A percentile compares a stretch with the other conserved stretches of the same genome.
These are phyloP conservation scores for Columbina picui DNA, from an alignment of 2,113 vertebrate genomes.

Conservation along the genomic window DNA sequence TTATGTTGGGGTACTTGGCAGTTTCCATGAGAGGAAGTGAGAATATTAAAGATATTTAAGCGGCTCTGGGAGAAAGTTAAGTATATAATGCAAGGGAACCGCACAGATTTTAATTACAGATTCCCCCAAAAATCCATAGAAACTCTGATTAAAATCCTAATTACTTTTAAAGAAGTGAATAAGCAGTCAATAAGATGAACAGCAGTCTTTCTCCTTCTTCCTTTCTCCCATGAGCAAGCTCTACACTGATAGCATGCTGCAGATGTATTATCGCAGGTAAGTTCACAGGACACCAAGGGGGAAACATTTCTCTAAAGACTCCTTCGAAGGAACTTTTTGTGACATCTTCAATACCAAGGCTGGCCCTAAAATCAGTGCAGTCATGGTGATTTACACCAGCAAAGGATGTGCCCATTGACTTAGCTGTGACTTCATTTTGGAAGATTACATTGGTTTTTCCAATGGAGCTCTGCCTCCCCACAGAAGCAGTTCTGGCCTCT, in stretches of 20 bases:
- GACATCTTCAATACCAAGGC: background rate
- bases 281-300: background rate
- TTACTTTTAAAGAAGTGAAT: slow-evolving; percentile 73
- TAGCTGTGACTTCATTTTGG: background rate
- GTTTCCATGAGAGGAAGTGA: slow-evolving; percentile 30
- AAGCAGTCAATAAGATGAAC: slow-evolving; percentile 69
- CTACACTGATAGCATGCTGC: background rate
- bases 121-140: slow-evolving; percentile 71
- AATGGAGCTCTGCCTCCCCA: background rate
- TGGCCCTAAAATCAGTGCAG: background rate
- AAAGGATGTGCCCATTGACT: background rate
- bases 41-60: slow-evolving; percentile 61
- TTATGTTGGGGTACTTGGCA: slow-evolving; percentile 6
- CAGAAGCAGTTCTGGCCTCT: background rate
- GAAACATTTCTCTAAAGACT: slow-evolving; percentile 13
- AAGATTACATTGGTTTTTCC: background rate
- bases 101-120: slow-evolving; percentile 77
- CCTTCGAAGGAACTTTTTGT: background rate
- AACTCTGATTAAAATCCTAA: slow-evolving; percentile 74
- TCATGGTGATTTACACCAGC: background rate
- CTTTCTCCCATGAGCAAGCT: slow-evolving; percentile 2
- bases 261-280: slow-evolving; percentile 40
- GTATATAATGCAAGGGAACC: slow-evolving; percentile 52
- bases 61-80: slow-evolving; percentile 45
- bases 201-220: slow-evolving; percentile 32